A percentile compares a stretch with the other conserved stretches of the same genome.
These are phyloP conservation scores for Aspidiotus destructor DNA, from an alignment of 2,888 invertebrate genomes.

Conservation along the genomic window DNA sequence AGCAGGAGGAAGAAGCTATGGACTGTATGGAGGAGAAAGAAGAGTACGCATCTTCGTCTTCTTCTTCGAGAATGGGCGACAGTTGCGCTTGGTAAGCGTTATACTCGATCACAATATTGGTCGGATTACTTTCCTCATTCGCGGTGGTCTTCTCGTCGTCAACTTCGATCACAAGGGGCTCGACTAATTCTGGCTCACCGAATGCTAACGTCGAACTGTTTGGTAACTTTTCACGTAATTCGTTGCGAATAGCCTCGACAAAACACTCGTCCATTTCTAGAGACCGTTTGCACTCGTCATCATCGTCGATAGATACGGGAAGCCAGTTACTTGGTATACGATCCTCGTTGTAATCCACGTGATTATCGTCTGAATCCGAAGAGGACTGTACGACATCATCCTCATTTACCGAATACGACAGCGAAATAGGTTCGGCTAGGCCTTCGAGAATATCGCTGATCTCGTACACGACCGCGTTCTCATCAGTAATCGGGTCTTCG, in stretches of 20 bases:
- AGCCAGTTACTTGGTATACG: slow-evolving; percentile 6
- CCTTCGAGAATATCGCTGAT: slow-evolving; percentile 35
- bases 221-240: slow-evolving; percentile 60
- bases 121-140: slow-evolving; percentile 35
- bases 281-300: slow-evolving; percentile 26
- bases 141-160: slow-evolving; percentile 37
- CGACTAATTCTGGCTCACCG: slow-evolving; percentile 36
- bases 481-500: neutral
- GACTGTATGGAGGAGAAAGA: slow-evolving; percentile 17
- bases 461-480: slow-evolving; percentile 28
- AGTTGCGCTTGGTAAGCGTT: slow-evolving; percentile 51
- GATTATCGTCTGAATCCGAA: neutral
- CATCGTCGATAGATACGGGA: slow-evolving; percentile 15
- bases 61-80: slow-evolving; percentile 54
- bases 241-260: slow-evolving; percentile 53
- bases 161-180: slow-evolving; percentile 39
- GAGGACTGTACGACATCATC: neutral
- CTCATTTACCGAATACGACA: slow-evolving; percentile 21
- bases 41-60: slow-evolving; percentile 36
- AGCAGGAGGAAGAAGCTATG: neutral
- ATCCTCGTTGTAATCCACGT: neutral
- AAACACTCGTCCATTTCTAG: slow-evolving; percentile 22
- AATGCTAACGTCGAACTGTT: slow-evolving; percentile 37
- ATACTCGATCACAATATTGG: slow-evolving; percentile 41
- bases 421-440: slow-evolving; percentile 30